Conservation (phyloP, 2,797 vertebrate genomes). For the Carcharodon carcharias region DNA sequence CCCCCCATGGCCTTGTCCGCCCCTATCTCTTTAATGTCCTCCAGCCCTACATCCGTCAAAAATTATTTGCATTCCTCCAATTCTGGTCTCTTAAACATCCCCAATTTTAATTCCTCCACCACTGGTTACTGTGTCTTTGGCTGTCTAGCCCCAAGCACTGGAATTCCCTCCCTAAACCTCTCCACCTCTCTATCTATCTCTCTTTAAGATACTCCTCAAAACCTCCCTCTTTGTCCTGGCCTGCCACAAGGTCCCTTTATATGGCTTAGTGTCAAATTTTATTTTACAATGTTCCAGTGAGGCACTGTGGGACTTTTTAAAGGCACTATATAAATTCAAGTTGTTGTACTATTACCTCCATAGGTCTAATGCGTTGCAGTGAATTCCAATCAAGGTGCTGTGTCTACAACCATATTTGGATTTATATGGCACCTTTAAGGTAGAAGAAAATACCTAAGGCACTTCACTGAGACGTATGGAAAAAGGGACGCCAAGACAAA, state of each 20-base stretch:
- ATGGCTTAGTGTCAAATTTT: background rate
- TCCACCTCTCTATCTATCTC: too few relatives aligned
- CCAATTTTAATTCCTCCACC: background rate
- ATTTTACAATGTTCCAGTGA: background rate
- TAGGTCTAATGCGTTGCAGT: background rate
- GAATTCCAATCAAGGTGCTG: background rate
- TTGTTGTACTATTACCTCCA: background rate
- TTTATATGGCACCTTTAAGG: background rate
- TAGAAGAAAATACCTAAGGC: background rate
- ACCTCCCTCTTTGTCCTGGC: background rate
- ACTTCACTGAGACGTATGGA: background rate
- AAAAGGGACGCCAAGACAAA: background rate
- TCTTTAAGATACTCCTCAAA: background rate
- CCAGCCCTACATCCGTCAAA: background rate
- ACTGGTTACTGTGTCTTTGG: background rate
- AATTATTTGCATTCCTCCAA: background rate
- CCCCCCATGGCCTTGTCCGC: background rate
- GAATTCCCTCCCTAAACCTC: background rate
- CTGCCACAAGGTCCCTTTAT: background rate
- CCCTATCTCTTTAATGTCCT: background rate
- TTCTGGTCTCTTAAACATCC: background rate
- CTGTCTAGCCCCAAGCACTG: background rate
- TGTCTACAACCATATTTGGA: background rate
- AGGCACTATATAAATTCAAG: background rate
- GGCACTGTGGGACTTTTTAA: background rate